Evolutionary conservation across 2,113 vertebrate genomes (phyloP).

Genomic region (Empidonax traillii): DNA sequence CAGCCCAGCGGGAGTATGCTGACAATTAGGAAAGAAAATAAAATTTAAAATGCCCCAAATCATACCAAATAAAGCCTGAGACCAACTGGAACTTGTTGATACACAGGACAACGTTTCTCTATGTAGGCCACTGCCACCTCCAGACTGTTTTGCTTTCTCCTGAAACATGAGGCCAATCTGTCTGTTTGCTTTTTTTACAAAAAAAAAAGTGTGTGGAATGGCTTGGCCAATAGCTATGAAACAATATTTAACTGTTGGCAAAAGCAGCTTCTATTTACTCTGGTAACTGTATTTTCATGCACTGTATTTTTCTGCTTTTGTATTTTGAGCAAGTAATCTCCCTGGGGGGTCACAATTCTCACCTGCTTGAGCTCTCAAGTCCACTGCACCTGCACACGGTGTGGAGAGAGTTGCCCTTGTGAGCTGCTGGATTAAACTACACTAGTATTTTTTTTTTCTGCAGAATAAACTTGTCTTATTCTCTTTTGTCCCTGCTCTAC

Average conservation of each 20-base stretch:
- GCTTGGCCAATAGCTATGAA: background rate
- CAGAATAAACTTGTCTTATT: slow-evolving; percentile 45
- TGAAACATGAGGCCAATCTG: background rate
- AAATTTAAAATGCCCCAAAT: background rate
- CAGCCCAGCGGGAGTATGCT: background rate
- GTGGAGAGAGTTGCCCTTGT: background rate
- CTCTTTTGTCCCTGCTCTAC: slow-evolving; percentile 30
- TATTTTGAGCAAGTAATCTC: background rate
- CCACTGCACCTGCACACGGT: background rate
- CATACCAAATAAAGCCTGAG: background rate
- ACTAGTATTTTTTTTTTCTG: slow-evolving; percentile 17
- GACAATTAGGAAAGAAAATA: background rate
- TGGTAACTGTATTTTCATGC: slow-evolving; percentile 7
- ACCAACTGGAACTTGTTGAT: background rate
- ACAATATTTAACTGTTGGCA: slow-evolving; percentile 1
- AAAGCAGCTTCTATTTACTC: slow-evolving; percentile 16
- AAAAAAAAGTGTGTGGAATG: background rate
- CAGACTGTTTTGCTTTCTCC: slow-evolving; percentile 12
- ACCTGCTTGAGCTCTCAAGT: background rate
- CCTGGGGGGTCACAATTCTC: background rate
- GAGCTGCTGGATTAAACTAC: slow-evolving; percentile 35
- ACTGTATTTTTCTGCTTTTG: background rate
- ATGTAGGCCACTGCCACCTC: slow-evolving; percentile 1
- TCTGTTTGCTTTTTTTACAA: background rate
- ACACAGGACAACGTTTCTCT: background rate